phyloP scores from a whole-genome alignment of 2,888 invertebrate genomes.

The Xestoiulus laeticollis region DNA sequence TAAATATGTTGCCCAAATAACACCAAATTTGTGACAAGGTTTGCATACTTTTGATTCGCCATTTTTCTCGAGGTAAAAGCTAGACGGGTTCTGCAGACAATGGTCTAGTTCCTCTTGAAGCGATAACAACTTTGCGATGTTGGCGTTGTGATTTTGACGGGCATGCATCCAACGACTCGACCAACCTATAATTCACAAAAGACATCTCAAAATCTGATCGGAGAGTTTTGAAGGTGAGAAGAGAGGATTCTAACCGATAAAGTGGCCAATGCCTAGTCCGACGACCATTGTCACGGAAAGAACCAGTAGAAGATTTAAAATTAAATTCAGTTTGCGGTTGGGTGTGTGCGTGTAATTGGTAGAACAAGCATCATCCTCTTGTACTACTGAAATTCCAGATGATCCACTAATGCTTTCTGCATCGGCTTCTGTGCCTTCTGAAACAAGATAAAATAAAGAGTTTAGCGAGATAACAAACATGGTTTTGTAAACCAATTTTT shows the following conservation, averaged over 20 bases:
- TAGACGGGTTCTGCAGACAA: constrained; percentile 56
- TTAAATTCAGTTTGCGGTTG: constrained; percentile 56
- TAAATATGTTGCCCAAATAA: background rate
- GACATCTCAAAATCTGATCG: background rate
- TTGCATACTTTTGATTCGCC: constrained; percentile 24
- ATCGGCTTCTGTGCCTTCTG: constrained; percentile 22
- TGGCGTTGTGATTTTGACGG: constrained; percentile 54
- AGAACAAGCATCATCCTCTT: constrained; percentile 46
- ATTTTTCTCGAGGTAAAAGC: background rate
- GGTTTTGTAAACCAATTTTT: background rate
- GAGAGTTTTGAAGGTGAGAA: background rate
- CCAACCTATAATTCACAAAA: constrained; percentile 55
- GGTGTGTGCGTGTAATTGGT: constrained; percentile 57
- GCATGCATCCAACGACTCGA: constrained; percentile 55
- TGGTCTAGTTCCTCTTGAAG: constrained; percentile 57
- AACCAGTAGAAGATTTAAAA: constrained; percentile 56
- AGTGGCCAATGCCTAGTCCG: constrained; percentile 58
- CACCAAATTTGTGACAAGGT: background rate
- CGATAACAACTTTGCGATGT: constrained; percentile 56
- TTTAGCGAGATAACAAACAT: background rate
- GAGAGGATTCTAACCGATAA: constrained; percentile 52
- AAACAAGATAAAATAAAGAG: background rate
- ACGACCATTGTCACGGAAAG: constrained; percentile 55
- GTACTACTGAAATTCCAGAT: constrained; percentile 42
- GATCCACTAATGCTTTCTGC: constrained; percentile 46